These are phyloP conservation scores for Illadopsis cleaveri DNA, from an alignment of 2,113 vertebrate species.

Conservation along the genomic window DNA sequence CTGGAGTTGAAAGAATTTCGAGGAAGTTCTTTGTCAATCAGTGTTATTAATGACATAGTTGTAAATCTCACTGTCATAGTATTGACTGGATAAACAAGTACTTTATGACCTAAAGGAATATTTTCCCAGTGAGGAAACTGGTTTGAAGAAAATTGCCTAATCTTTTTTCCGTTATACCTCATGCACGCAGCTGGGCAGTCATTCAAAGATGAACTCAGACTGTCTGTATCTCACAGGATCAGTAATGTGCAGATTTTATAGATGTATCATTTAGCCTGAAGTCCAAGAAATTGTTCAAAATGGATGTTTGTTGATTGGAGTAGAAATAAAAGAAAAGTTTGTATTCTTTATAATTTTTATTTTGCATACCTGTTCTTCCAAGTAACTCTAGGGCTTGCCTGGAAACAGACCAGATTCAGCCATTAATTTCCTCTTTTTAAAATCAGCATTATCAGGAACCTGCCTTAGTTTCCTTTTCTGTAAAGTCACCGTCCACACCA, in stretches of 20 bases:
- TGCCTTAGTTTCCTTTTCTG: background rate
- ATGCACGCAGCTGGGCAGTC: background rate
- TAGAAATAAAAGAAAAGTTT: background rate
- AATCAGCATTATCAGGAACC: background rate
- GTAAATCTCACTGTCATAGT: slow-evolving; percentile 21
- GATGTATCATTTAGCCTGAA: background rate
- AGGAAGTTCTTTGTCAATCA: slow-evolving; percentile 36
- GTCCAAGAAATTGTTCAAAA: background rate
- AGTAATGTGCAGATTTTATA: background rate
- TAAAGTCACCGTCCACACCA: background rate
- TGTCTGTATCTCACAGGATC: background rate
- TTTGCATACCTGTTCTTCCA: background rate
- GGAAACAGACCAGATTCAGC: background rate
- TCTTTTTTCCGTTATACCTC: background rate
- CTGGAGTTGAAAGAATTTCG: slow-evolving; percentile 22
- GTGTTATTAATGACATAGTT: background rate
- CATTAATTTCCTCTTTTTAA: background rate
- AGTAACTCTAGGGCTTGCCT: background rate
- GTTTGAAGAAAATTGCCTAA: background rate
- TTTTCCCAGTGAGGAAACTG: slow-evolving; percentile 14
- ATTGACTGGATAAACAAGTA: slow-evolving; percentile 27
- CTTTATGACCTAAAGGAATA: slow-evolving; percentile 21
- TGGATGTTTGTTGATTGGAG: background rate
- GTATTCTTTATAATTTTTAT: background rate
- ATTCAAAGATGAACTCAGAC: background rate